Base-by-base conservation (phyloP, 2,888 invertebrate species). In the Luffia ferchaultella region DNA sequence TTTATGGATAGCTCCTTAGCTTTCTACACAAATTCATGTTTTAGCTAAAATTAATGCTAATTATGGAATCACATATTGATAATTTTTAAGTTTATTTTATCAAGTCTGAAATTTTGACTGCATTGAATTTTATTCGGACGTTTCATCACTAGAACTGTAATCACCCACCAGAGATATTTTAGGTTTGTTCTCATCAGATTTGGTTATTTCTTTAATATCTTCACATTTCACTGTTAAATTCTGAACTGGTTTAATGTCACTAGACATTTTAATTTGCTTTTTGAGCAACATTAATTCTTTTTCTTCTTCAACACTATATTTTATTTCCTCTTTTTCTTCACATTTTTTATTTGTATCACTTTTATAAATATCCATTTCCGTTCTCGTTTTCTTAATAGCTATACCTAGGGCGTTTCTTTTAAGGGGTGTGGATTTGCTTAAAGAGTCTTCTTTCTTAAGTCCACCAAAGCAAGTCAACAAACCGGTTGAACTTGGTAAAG, bases 401-500 rank as follows among this genome's bases (percentile, higher is more conserved):
- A 85, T 80, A 1, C 85, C 85, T 54, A 85, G 65, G 9, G 66
- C 54, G 60, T 73, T 73, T 62, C 83, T 73, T 3, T 70, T 72
- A 43, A 79, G 56, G 1, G 55, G 54, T 18, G 57, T 51, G 54
- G 58, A 72, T 62, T 77, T 79, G 49, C 64, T 79, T 0, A 88
- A 61, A 0, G 79, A 74, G 56, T 87, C 87, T 56, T 87, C 86
- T 48, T 79, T 82, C 58, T 87, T 87, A 0, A 86, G 59, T 0
- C 86, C 87, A 3, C 86, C 86, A 61, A 88, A 87, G 19, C 75
- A 74, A 0, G 79, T 74, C 0, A 79, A 53, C 0, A 77, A 63
- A 2, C 78, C 76, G 46, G 85, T 86, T 7, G 86, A 85, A 18
- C 88, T 84, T 0, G 87, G 86, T 30, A 89, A 62, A 0, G 86